Base-by-base conservation (phyloP, 2,888 invertebrate genomes). In the Hedya salicella region DNA sequence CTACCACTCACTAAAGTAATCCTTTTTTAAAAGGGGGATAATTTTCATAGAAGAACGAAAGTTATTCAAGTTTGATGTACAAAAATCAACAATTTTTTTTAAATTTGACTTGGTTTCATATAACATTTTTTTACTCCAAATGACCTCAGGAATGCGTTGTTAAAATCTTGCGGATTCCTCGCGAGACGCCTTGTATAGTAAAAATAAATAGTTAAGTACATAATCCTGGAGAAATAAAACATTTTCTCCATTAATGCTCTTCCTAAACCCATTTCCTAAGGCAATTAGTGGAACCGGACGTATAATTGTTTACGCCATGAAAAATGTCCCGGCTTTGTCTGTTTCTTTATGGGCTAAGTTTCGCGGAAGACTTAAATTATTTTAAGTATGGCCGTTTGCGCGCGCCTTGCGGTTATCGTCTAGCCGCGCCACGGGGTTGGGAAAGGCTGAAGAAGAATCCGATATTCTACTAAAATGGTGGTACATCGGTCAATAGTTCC, bases 291-390 rank as follows among this genome's bases (percentile, higher is more conserved):
- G 68, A 78, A 78, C 80, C 82, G 85, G 86, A 84, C 80, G 79
- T 84, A 83, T 86, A 88, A 89, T 87, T 89, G 89, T 89, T 88
- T 88, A 86, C 78, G 81, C 78, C 75, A 89, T 91, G 91, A 91
- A 91, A 91, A 90, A 90, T 89, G 88, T 84, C 81, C 77, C 73
- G 86, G 85, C 85, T 86, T 85, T 86, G 88, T 86, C 86, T 82
- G 83, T 77, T 86, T 79, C 84, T 89, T 89, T 90, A 89, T 86
- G 83, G 81, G 76, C 77, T 78, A 87, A 91, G 83, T 91, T 88
- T 70, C 81, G 80, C 73, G 80, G 82, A 76, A 77, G 80, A 82
- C 83, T 86, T 88, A 85, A 88, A 90, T 89, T 88, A 90, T 89
- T 89, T 87, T 86, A 87, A 88, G 85, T 86, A 83, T 83, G 78